A percentile compares a stretch with the other conserved stretches of the same genome.
Conservation (phyloP, 30 jellyfish, hydroid and myxozoan genomes). For the Hydra vulgaris region DNA sequence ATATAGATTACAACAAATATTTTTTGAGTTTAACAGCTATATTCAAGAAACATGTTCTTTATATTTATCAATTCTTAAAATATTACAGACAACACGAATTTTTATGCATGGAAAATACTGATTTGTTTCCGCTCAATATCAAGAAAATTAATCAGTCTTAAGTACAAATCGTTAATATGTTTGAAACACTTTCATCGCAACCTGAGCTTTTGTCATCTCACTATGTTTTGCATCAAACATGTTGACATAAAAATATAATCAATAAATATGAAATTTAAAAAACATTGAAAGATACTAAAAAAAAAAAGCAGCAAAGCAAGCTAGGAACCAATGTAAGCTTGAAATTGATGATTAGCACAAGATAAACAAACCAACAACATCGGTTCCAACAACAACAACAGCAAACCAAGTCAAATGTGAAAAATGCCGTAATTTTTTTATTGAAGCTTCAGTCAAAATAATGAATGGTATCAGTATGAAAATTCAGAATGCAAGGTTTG, state of each 20-base stretch:
- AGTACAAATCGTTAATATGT: too few relatives aligned
- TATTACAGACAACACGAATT: too few relatives aligned
- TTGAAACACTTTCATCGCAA: too few relatives aligned
- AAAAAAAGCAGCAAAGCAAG: not conserved
- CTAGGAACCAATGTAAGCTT: not conserved
- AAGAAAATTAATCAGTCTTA: too few relatives aligned
- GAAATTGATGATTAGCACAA: not conserved
- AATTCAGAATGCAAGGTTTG: not conserved
- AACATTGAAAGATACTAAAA: not conserved
- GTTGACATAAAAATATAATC: not conserved
- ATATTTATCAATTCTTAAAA: too few relatives aligned
- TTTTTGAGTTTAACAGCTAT: too few relatives aligned
- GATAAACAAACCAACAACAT: not conserved
- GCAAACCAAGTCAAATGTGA: not conserved
- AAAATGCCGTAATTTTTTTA: not conserved
- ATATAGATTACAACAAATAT: too few relatives aligned
- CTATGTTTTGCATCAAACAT: too few relatives aligned
- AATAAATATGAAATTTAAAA: not conserved
- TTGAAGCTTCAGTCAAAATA: not conserved
- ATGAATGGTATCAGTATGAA: not conserved
- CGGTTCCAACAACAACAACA: not conserved
- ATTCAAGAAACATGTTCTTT: too few relatives aligned
- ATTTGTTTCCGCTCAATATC: too few relatives aligned
- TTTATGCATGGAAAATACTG: too few relatives aligned
- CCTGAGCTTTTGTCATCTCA: too few relatives aligned